These are phyloP conservation scores for Halictus ligatus DNA, from an alignment of 2,888 invertebrate species.

Conservation along the genomic window DNA sequence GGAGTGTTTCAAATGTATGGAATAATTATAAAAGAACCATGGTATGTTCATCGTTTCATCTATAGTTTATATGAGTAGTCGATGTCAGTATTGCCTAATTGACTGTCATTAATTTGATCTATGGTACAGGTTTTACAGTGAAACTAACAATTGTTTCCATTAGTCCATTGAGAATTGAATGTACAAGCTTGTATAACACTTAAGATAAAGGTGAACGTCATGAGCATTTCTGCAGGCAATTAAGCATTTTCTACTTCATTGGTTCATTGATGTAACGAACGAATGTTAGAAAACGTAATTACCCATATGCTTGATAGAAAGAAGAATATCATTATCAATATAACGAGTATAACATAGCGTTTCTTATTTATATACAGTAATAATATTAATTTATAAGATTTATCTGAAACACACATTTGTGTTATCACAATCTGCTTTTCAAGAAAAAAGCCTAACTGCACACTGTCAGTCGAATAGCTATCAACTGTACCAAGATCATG, in stretches of 20 bases:
- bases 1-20: neutral
- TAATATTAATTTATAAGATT: constrained; percentile 36
- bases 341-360: constrained; percentile 19
- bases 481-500: neutral
- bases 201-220: constrained; percentile 48
- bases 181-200: constrained; percentile 37
- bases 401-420: constrained; percentile 37
- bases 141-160: constrained; percentile 52
- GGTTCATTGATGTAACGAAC: constrained; percentile 41
- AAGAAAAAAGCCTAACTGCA: neutral
- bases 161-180: constrained; percentile 38
- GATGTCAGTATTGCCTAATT: constrained; percentile 6
- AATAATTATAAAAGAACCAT: neutral
- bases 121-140: constrained; percentile 16
- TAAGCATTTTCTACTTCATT: constrained; percentile 35
- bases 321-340: constrained; percentile 48
- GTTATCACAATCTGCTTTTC: neutral
- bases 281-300: constrained; percentile 26
- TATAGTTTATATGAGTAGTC: neutral
- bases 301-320: constrained; percentile 35
- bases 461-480: neutral
- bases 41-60: neutral
- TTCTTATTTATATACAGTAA: constrained; percentile 23
- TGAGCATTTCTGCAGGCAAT: constrained; percentile 51
- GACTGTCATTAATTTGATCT: constrained; percentile 9